Evolutionary conservation across 2,797 vertebrate genomes (phyloP), one percentile per base, ranked within the genome.

Genomic region (Melanotaenia maccullochi): DNA sequence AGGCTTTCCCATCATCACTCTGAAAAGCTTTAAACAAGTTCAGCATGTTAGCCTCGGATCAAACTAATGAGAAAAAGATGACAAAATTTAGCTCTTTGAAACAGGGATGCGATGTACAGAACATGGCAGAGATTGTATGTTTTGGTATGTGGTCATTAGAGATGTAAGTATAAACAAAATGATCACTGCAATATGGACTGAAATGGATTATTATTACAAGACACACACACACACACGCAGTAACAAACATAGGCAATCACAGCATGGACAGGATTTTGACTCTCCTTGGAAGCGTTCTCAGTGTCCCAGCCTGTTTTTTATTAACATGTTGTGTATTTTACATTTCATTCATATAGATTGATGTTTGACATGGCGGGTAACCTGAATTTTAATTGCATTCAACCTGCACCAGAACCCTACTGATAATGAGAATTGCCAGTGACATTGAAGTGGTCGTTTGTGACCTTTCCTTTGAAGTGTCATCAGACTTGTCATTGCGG

Each of bases 381-480:
- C 68, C 55, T 44, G 22, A 70, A 61, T 78, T 60, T 68, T 63
- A 44, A 44, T 56, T 51, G 30, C 33, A 16, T 59, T 65, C 38
- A 52, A 57, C 55, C 58, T 74, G 60, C 83, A 62, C 11, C 36
- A 60, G 64, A 68, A 49, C 64, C 61, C 52, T 61, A 65, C 70
- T 66, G 81, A 74, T 80, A 84, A 87, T 55, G 62, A 87, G 67
- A 51, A 75, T 75, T 71, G 64, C 65, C 76, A 65, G 71, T 72
- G 87, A 87, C 85, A 86, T 69, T 86, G 70, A 84, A 81, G 86
- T 51, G 64, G 84, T 65, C 70, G 73, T 73, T 83, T 75, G 67
- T 89, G 89, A 91, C 90, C 89, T 90, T 89, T 87, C 44, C 58
- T 88, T 88, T 89, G 74, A 89, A 76, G 86, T 87, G 77, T 80